Conservation (phyloP, 2,888 invertebrate genomes). For the Malacosoma neustria region DNA sequence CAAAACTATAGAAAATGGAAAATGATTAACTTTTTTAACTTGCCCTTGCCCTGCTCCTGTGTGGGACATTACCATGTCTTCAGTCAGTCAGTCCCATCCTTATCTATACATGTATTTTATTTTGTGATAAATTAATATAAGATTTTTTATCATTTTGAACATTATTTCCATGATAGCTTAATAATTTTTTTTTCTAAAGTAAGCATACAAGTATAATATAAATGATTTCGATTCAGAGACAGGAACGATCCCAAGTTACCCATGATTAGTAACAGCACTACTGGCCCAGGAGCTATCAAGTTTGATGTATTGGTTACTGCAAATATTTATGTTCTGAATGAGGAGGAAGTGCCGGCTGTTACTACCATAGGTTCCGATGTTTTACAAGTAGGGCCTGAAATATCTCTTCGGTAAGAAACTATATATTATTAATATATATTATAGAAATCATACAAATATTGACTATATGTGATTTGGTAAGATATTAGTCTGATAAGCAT, state of each 20-base stretch:
- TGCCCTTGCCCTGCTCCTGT: no score
- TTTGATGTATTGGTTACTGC: conserved; percentile 64
- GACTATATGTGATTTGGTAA: no score
- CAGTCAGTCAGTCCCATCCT: background rate
- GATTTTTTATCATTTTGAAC: no score
- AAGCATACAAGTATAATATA: no score
- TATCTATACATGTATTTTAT: background rate
- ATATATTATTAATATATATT: no score
- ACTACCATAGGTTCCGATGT: conserved; percentile 80
- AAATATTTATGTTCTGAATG: conserved; percentile 78
- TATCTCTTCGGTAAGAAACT: conserved; percentile 59
- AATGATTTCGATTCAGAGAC: conserved; percentile 34
- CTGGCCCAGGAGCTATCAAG: conserved; percentile 76
- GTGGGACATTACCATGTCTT: conserved; percentile 1
- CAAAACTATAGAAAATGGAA: no score
- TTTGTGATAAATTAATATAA: conserved; percentile 1
- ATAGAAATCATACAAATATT: no score
- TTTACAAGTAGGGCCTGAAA: conserved; percentile 73
- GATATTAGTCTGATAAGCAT: no score
- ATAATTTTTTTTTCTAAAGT: no score
- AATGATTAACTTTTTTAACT: no score
- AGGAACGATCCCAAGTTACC: conserved; percentile 50
- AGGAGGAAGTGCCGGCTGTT: conserved; percentile 81
- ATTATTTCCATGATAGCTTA: no score
- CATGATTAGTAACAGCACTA: conserved; percentile 78